These are phyloP conservation scores for Anas acuta DNA, from an alignment of 2,797 vertebrate species.

Conservation along the genomic window DNA sequence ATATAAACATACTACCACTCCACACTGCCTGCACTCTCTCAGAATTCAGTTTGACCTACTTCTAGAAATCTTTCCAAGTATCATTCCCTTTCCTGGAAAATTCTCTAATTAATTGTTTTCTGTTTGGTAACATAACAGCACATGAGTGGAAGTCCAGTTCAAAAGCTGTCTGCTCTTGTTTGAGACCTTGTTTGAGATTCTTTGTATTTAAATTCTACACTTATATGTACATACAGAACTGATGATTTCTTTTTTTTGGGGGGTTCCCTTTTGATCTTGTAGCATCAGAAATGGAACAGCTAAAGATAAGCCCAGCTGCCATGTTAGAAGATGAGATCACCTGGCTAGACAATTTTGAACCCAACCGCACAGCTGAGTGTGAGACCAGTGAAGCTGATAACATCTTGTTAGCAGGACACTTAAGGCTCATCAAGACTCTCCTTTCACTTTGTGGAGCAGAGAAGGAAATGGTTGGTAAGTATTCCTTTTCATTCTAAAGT, in stretches of 20 bases:
- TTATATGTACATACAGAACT: neutral
- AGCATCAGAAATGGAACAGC: constrained; percentile 97
- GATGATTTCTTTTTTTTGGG: neutral
- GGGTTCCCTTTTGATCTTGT: neutral
- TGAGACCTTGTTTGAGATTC: neutral
- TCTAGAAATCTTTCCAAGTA: neutral
- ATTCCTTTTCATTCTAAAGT: neutral
- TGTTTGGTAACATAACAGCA: neutral
- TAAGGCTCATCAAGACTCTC: constrained; percentile 96
- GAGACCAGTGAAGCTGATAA: constrained; percentile 98
- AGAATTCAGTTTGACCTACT: neutral
- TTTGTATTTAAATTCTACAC: neutral
- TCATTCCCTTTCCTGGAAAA: neutral
- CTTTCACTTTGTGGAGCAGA: constrained; percentile 95
- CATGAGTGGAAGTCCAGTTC: neutral
- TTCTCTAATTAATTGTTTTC: neutral
- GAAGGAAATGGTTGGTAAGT: constrained; percentile 95
- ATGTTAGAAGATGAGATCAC: constrained; percentile 99
- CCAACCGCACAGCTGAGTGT: constrained; percentile 94
- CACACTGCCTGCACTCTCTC: neutral
- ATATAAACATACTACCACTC: neutral
- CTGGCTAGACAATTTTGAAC: constrained; percentile 98
- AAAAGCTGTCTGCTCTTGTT: neutral
- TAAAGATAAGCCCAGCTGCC: constrained; percentile 91
- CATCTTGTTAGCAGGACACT: constrained; percentile 94